Percentiles rank a stretch among this genome's conserved stretches.
phyloP scores from a whole-genome alignment of 1,140 invertebrate genomes.

The Drosophila quadrilineata region DNA sequence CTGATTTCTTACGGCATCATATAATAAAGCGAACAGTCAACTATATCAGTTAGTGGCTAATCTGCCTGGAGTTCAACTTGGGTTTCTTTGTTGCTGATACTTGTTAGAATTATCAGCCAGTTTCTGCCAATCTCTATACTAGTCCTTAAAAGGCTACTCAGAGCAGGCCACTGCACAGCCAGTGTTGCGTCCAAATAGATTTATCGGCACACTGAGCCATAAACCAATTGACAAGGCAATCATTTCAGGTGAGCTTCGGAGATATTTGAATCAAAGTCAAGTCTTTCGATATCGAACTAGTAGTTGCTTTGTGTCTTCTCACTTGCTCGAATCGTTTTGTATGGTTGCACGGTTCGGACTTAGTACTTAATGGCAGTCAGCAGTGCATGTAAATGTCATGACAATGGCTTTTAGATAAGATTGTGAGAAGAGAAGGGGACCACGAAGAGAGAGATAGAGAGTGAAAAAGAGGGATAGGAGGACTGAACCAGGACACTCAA shows the following conservation, averaged over 20 bases:
- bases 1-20: background rate
- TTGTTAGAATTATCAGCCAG: too few relatives aligned
- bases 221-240: constrained; percentile 75
- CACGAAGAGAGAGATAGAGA: too few relatives aligned
- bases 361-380: constrained; percentile 61
- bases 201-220: constrained; percentile 69
- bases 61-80: background rate
- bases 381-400: constrained; percentile 77
- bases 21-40: background rate
- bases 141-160: constrained; percentile 20
- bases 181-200: constrained; percentile 52
- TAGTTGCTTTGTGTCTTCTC: constrained; percentile 12
- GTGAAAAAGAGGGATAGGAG: background rate
- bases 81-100: background rate
- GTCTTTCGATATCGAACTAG: constrained; percentile 13
- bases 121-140: background rate
- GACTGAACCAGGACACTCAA: constrained; percentile 28
- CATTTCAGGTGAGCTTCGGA: constrained; percentile 62
- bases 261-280: constrained; percentile 64
- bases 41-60: background rate
- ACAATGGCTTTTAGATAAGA: constrained; percentile 49
- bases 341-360: constrained; percentile 49
- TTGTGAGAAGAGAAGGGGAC: too few relatives aligned
- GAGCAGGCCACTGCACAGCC: constrained; percentile 19
- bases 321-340: constrained; percentile 3